Evolutionary conservation across 2,888 invertebrate genomes (phyloP), one percentile per base, ranked within the genome.

Genomic region (Chloromyia formosa): DNA sequence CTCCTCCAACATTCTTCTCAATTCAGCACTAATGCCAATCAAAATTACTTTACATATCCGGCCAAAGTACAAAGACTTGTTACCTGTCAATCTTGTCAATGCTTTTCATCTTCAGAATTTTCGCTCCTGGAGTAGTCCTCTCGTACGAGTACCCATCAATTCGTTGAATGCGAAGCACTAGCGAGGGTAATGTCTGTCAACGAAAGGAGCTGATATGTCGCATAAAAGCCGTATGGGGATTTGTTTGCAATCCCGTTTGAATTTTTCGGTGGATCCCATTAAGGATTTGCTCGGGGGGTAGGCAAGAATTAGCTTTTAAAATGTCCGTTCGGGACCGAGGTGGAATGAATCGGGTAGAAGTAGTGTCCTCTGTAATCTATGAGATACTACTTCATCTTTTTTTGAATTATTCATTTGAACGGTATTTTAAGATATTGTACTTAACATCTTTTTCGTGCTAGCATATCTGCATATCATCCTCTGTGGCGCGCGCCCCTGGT

Each of bases 31-130:
- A 61, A 27, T 61, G 27, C 61, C 61, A 61, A n/a, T 61, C 61
- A 68, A 68, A 68, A 49, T 68, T 68, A 49, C 49, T 53, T 49
- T 68, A 53, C 49, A 49, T 68, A 68, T 53, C 53, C 5, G 22
- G 27, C 14, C 23, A 68, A 68, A 68, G 66, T 68, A 68, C 66
- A 68, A 68, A 68, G 66, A 68, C 66, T 49, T 68, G 66, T 68
- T 68, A 60, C 53, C 66, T 68, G 66, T 68, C 66, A 68, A 49
- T 68, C 66, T 23, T 68, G 49, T 68, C 66, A 68, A 68, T 68
- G 49, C 66, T 68, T 49, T 68, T 68, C 66, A 68, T 68, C 66
- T 68, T 68, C 53, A 53, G 66, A 68, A 23, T 68, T 68, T 20
- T 64, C 20, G 35, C 45, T 12, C 14, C 23, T 23, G n/a, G 27